Evolutionary conservation across 2,888 invertebrate species (phyloP).

Genomic region (Lasioglossum calceatum): DNA sequence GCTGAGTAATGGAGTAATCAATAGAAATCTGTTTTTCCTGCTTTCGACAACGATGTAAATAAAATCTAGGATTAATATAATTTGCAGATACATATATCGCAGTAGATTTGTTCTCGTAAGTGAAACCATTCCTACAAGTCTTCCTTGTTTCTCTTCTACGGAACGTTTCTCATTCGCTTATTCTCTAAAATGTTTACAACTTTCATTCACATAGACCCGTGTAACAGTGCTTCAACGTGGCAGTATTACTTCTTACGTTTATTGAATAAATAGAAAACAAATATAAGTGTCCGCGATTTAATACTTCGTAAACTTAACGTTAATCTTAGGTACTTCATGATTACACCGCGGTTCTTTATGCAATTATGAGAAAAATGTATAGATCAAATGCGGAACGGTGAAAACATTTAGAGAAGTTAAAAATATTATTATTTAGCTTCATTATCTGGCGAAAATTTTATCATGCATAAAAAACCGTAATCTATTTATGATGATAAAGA

Average conservation of each 20-base stretch:
- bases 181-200: not conserved
- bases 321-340: slow-evolving; percentile 8
- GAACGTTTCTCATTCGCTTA: not conserved
- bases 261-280: slow-evolving; percentile 7
- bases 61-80: not conserved
- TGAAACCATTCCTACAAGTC: not conserved
- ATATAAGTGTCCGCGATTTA: not conserved
- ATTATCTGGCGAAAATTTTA: no score
- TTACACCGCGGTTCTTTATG: not conserved
- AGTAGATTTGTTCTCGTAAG: not conserved
- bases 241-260: not conserved
- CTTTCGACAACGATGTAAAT: not conserved
- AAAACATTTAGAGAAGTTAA: no score
- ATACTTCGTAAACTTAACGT: slow-evolving; percentile 12
- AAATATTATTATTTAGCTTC: no score
- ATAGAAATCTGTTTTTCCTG: not conserved
- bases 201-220: not conserved
- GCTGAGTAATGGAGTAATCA: not conserved
- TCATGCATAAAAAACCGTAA: not conserved
- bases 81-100: not conserved
- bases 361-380: not conserved
- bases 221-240: not conserved
- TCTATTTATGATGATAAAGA: not conserved
- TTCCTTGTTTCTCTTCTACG: not conserved
- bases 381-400: not conserved